A percentile compares a stretch with the other conserved stretches of the same genome.
Evolutionary conservation across 2,113 vertebrate species (phyloP).

Genomic region (Corydoras maculifer): DNA sequence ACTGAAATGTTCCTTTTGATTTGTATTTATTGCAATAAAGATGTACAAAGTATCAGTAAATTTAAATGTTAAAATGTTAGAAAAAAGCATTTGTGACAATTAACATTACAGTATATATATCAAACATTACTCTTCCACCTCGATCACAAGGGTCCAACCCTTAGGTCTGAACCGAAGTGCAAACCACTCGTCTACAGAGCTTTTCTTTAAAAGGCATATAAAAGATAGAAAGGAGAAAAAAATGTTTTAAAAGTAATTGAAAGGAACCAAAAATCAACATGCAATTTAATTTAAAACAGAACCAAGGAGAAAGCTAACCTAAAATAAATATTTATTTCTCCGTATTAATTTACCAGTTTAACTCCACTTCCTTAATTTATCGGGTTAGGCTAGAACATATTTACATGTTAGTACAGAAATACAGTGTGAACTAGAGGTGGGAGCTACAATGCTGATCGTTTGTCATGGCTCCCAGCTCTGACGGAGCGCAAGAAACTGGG

Average conservation of each 20-base stretch:
- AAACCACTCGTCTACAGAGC: constrained; percentile 58
- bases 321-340: constrained; percentile 64
- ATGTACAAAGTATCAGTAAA: constrained; percentile 94
- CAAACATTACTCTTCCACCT: constrained; percentile 75
- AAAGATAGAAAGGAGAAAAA: constrained; percentile 66
- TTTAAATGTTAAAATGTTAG: constrained; percentile 85
- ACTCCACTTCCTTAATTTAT: constrained; percentile 53
- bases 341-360: constrained; percentile 45
- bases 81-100: constrained; percentile 87
- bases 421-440: constrained; percentile 42
- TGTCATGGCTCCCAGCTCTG: constrained; percentile 10
- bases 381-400: constrained; percentile 53
- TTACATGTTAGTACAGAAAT: constrained; percentile 57
- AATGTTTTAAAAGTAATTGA: constrained; percentile 49
- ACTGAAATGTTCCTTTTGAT: constrained; percentile 51
- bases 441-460: constrained; percentile 20
- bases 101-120: constrained; percentile 89
- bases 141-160: constrained; percentile 54
- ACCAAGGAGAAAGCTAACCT: constrained; percentile 47
- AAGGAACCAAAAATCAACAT: constrained; percentile 54
- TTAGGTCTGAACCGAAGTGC: constrained; percentile 42
- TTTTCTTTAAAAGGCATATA: constrained; percentile 72
- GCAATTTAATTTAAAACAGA: constrained; percentile 54
- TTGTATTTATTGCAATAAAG: constrained; percentile 74
- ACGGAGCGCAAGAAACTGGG: constrained; percentile 2